Percentiles rank a stretch among this genome's conserved stretches.
These are phyloP conservation scores for Formica selysi DNA, from an alignment of 1,140 invertebrate species.

Conservation along the genomic window DNA sequence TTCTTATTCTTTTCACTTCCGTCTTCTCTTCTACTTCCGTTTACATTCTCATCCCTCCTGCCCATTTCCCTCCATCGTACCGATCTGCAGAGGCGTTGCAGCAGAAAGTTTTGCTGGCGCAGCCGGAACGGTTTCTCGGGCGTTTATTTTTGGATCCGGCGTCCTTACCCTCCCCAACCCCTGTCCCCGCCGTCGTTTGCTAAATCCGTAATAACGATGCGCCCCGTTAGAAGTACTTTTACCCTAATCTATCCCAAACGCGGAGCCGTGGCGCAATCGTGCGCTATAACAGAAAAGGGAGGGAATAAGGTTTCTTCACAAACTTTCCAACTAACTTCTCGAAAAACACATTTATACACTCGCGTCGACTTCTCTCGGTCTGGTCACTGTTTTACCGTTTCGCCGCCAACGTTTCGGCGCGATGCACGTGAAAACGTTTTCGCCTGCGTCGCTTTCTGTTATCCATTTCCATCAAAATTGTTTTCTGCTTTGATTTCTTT, in stretches of 20 bases:
- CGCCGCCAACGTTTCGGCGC: slow-evolving; percentile 12
- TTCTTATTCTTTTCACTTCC: slow-evolving; percentile 11
- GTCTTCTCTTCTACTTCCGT: slow-evolving; percentile 46
- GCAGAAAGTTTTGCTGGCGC: slow-evolving; percentile 72
- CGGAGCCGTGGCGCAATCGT: slow-evolving; percentile 20
- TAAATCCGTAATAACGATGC: slow-evolving; percentile 75
- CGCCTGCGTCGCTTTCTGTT: not conserved
- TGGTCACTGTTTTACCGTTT: slow-evolving; percentile 48
- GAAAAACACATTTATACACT: slow-evolving; percentile 66
- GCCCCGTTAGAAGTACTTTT: slow-evolving; percentile 56
- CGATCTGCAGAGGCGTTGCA: slow-evolving; percentile 65
- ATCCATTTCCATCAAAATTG: slow-evolving; percentile 17
- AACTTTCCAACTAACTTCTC: slow-evolving; percentile 46
- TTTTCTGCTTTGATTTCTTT: not conserved
- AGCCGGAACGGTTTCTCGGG: slow-evolving; percentile 48
- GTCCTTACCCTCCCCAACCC: slow-evolving; percentile 47
- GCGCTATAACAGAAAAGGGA: not conserved
- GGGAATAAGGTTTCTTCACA: slow-evolving; percentile 31
- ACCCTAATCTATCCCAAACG: slow-evolving; percentile 49
- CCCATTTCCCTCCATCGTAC: not conserved
- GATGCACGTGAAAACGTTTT: slow-evolving; percentile 50
- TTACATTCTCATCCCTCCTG: slow-evolving; percentile 30
- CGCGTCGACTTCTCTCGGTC: not conserved
- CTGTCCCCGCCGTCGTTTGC: slow-evolving; percentile 51
- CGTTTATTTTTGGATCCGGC: slow-evolving; percentile 71